A percentile compares a stretch with the other conserved stretches of the same genome.
Evolutionary conservation across 2,113 vertebrate species (phyloP).

Genomic region (Craseonycteris thonglongyai): DNA sequence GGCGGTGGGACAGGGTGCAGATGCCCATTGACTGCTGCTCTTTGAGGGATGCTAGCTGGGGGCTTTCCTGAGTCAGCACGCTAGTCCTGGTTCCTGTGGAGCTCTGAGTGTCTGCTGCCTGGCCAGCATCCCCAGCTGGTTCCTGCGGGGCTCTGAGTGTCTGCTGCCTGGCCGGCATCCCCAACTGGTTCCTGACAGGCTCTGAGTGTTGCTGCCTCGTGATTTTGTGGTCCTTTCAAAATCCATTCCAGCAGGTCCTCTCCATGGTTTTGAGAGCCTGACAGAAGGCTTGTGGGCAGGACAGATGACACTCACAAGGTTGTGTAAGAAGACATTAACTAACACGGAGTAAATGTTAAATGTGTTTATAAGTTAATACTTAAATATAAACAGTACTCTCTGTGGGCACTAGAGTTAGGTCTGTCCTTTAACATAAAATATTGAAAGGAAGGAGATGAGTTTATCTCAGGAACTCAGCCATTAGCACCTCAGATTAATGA

Average conservation of each 20-base stretch:
- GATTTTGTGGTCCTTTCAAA: neutral
- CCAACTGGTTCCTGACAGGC: accelerated
- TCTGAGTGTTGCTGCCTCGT: neutral
- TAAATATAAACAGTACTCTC: neutral
- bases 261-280: neutral
- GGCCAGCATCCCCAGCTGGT: neutral
- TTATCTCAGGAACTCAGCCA: neutral
- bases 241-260: neutral
- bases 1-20: accelerated
- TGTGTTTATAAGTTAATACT: neutral
- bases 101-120: too few species aligned
- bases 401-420: neutral
- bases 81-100: too few species aligned
- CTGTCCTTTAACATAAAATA: neutral
- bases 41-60: accelerated
- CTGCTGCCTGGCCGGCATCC: neutral
- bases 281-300: neutral
- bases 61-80: neutral
- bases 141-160: too few species aligned
- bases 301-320: neutral
- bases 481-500: neutral
- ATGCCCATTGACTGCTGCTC: neutral
- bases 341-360: neutral
- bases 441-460: neutral
- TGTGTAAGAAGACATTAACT: neutral